phyloP scores from a whole-genome alignment of 1,140 invertebrate species.

The Oncopodura yosiiana region DNA sequence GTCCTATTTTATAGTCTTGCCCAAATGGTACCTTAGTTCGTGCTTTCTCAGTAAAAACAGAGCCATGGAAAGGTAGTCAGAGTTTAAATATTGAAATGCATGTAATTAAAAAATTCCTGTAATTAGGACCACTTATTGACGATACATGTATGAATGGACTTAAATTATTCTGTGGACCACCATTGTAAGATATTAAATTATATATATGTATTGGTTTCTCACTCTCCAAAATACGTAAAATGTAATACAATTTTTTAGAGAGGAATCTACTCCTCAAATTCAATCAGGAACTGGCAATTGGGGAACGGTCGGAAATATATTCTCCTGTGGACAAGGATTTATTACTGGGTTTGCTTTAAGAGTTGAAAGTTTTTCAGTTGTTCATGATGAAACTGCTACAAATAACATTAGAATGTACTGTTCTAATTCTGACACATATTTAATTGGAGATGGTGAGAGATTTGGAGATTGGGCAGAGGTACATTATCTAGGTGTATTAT shows the following conservation, averaged over 20 bases:
- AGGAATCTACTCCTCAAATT: background rate
- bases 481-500: too few species aligned
- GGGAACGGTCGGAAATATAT: slow-evolving; percentile 11
- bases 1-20: background rate
- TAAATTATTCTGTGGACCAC: background rate
- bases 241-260: too few species aligned
- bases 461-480: slow-evolving; percentile 7
- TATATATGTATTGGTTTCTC: too few species aligned
- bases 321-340: slow-evolving; percentile 2
- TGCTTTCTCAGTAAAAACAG: background rate
- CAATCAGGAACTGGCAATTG: background rate
- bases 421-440: slow-evolving; percentile 3
- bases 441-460: slow-evolving; percentile 20
- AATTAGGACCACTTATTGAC: background rate
- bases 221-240: too few species aligned
- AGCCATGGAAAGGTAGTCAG: too few species aligned
- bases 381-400: slow-evolving; percentile 20
- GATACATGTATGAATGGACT: slow-evolving; percentile 3
- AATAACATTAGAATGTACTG: slow-evolving; percentile 24
- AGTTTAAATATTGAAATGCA: too few species aligned
- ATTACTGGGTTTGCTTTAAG: slow-evolving; percentile 15
- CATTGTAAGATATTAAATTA: too few species aligned
- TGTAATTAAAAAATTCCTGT: too few species aligned
- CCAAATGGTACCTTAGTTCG: background rate
- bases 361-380: background rate